Evolutionary conservation across 2,888 invertebrate genomes (phyloP).

Genomic region (Toxonevra muliebris): DNA sequence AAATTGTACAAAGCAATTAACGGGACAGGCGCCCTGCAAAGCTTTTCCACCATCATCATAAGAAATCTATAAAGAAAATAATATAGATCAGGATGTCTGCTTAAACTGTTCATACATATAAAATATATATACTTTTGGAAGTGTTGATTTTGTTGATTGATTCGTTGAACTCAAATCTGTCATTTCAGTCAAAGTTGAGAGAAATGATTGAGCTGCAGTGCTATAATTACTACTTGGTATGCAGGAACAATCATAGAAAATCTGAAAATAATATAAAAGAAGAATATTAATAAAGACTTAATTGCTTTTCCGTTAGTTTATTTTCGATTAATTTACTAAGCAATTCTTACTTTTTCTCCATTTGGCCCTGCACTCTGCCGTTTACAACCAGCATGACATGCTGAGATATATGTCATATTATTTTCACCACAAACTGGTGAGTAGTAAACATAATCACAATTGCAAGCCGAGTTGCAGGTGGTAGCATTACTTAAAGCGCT

Average conservation of each 20-base stretch:
- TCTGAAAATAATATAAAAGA: constrained; percentile 27
- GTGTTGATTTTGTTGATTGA: too few relatives aligned
- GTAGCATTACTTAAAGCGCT: constrained; percentile 34
- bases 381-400: constrained; percentile 80
- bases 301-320: too few relatives aligned
- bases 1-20: constrained; percentile 69
- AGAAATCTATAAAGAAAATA: too few relatives aligned
- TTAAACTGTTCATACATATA: too few relatives aligned
- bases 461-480: constrained; percentile 71
- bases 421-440: constrained; percentile 76
- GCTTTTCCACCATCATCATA: constrained; percentile 56
- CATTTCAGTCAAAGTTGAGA: too few relatives aligned
- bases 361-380: constrained; percentile 54
- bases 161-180: too few relatives aligned
- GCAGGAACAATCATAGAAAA: constrained; percentile 45
- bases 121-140: too few relatives aligned
- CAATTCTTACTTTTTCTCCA: constrained; percentile 58
- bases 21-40: constrained; percentile 67
- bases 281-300: too few relatives aligned
- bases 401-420: constrained; percentile 75
- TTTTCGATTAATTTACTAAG: not conserved
- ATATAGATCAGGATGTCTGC: too few relatives aligned
- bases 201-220: not conserved
- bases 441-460: constrained; percentile 76
- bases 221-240: constrained; percentile 35